Conservation (phyloP, 2,797 vertebrate genomes). For the Discoglossus pictus region DNA sequence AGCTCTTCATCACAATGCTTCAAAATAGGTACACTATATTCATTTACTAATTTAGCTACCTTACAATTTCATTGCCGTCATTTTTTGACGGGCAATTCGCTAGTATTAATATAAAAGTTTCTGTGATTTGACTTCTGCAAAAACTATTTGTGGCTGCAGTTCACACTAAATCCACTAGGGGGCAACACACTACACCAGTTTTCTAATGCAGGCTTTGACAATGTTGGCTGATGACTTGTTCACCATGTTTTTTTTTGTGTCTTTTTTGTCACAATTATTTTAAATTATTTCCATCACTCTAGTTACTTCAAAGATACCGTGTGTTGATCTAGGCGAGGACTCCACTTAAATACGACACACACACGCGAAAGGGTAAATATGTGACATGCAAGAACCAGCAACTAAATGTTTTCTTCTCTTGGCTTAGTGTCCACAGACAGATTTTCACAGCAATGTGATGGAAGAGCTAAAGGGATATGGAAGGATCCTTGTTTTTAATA, state of each 20-base stretch:
- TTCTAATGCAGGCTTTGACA: background rate
- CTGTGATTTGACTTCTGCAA: too few species aligned
- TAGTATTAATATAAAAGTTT: too few species aligned
- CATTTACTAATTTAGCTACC: too few species aligned
- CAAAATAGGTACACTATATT: too few species aligned
- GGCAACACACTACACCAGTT: constrained; percentile 28
- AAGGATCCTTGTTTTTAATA: too few species aligned
- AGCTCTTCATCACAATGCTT: too few species aligned
- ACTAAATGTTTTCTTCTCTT: background rate
- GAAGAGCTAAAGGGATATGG: too few species aligned
- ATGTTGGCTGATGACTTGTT: background rate
- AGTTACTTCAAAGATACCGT: constrained; percentile 29
- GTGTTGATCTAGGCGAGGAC: constrained; percentile 37
- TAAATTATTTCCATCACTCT: constrained; percentile 23
- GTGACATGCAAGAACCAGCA: constrained; percentile 11
- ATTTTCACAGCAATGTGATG: background rate
- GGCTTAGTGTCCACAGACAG: constrained; percentile 5
- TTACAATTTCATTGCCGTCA: too few species aligned
- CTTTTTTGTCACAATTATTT: constrained; percentile 15
- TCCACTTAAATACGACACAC: constrained; percentile 35
- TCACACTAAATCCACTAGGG: constrained; percentile 10
- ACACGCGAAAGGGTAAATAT: constrained; percentile 29
- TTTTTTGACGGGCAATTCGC: too few species aligned
- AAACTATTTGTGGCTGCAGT: constrained; percentile 6
- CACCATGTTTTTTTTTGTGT: background rate